Evolutionary conservation across 2,113 vertebrate species (phyloP).

Genomic region (Rhinoderma darwinii): DNA sequence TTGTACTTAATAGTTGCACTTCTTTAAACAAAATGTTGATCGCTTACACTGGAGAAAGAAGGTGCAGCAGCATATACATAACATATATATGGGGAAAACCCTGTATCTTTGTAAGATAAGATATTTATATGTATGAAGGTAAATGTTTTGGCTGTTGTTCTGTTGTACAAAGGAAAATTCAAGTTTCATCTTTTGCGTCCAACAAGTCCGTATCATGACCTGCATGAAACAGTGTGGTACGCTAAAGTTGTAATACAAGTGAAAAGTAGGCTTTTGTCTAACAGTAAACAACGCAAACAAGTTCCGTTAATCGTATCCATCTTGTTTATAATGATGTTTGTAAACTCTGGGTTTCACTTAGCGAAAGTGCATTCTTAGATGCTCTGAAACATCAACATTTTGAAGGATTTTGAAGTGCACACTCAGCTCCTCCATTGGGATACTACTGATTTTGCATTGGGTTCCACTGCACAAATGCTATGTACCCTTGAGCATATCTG

Average conservation of each 20-base stretch:
- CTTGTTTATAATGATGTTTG: conserved; percentile 19
- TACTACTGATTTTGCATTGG: conserved; percentile 80
- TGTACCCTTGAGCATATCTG: conserved; percentile 71
- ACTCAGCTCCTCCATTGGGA: conserved; percentile 72
- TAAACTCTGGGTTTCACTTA: conserved; percentile 19
- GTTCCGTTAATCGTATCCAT: conserved; percentile 58
- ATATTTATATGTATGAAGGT: conserved; percentile 72
- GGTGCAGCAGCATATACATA: conserved; percentile 78
- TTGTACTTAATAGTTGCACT: conserved; percentile 77
- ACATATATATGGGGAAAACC: conserved; percentile 73
- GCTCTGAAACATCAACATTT: conserved; percentile 28
- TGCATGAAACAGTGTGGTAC: conserved; percentile 42
- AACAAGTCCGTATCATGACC: conserved; percentile 47
- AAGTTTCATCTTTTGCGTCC: conserved; percentile 48
- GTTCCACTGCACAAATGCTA: conserved; percentile 71
- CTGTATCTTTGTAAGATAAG: conserved; percentile 78
- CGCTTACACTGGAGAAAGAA: conserved; percentile 82
- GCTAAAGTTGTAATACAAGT: conserved; percentile 56
- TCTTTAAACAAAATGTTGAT: conserved; percentile 78
- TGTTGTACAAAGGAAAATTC: conserved; percentile 67
- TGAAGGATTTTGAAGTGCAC: conserved; percentile 12
- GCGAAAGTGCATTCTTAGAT: conserved; percentile 30
- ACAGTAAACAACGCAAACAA: conserved; percentile 50
- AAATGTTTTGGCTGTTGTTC: conserved; percentile 73
- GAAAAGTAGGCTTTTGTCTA: conserved; percentile 55